Conservation (phyloP, 2,888 invertebrate species). For the Minunthozetes semirufus region DNA sequence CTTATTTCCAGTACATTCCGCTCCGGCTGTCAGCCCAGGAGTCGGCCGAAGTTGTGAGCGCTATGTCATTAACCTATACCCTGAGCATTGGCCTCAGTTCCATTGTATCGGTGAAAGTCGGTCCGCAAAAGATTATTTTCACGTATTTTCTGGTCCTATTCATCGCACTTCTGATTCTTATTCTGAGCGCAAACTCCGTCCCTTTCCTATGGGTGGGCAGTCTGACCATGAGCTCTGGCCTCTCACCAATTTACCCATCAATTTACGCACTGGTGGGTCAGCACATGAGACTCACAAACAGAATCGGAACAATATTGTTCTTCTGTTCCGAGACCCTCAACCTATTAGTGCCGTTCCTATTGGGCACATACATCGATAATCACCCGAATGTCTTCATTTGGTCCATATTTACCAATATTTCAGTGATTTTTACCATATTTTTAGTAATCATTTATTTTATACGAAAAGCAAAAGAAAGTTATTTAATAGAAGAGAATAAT, state of each 20-base stretch:
- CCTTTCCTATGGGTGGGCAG: not conserved
- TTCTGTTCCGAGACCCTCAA: not conserved
- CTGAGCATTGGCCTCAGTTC: not conserved
- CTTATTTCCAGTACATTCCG: slow-evolving; percentile 12
- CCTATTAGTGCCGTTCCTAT: not conserved
- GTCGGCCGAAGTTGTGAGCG: not conserved
- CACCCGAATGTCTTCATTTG: too few relatives aligned
- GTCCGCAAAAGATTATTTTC: not conserved
- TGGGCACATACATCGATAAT: not conserved
- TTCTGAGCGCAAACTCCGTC: not conserved
- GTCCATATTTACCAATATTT: too few relatives aligned
- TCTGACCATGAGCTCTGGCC: not conserved
- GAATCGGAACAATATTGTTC: not conserved
- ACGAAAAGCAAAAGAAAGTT: too few relatives aligned
- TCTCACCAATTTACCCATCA: not conserved
- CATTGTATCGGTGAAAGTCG: not conserved
- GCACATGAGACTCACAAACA: not conserved
- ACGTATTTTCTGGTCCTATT: not conserved
- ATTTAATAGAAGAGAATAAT: too few relatives aligned
- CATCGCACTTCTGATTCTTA: not conserved
- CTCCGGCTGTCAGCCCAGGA: not conserved
- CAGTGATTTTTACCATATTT: too few relatives aligned
- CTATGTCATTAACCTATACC: not conserved
- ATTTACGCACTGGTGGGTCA: not conserved
- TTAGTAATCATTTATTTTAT: too few relatives aligned